Conservation (phyloP, 2,888 invertebrate genomes). For the Eledona agricola region DNA sequence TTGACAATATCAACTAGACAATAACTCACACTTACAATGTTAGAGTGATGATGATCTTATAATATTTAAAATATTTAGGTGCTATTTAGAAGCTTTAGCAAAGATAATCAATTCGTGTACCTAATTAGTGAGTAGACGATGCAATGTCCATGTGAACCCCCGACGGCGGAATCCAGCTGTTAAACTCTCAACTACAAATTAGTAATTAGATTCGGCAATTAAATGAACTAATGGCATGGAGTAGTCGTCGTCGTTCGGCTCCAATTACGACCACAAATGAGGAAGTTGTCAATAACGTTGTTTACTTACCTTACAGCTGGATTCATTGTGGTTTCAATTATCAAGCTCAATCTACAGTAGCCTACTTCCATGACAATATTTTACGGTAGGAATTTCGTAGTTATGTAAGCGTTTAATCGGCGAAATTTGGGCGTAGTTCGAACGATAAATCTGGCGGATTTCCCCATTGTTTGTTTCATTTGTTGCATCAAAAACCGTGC, state of each 20-base stretch:
- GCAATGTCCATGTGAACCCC: conserved; percentile 48
- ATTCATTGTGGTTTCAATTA: conserved; percentile 17
- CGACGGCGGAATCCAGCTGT: conserved; percentile 7
- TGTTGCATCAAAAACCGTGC: no score
- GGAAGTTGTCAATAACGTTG: conserved; percentile 23
- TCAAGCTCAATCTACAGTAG: conserved; percentile 42
- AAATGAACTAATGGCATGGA: conserved; percentile 20
- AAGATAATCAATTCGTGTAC: conserved; percentile 55
- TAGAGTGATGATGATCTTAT: conserved; percentile 43
- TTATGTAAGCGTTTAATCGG: conserved; percentile 14
- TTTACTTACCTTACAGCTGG: conserved; percentile 22
- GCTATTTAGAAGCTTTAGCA: conserved; percentile 58
- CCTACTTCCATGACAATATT: conserved; percentile 36
- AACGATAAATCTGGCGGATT: conserved; percentile 3
- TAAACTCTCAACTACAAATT: conserved; percentile 4
- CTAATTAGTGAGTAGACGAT: conserved; percentile 46
- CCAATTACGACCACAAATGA: conserved; percentile 20
- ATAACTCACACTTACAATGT: conserved; percentile 36
- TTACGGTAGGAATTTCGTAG: conserved; percentile 24
- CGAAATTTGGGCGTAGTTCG: conserved; percentile 14
- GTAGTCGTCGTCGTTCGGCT: conserved; percentile 11
- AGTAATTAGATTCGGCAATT: conserved; percentile 17
- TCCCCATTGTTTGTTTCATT: conserved; percentile 17
- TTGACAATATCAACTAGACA: conserved; percentile 46
- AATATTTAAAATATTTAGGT: conserved; percentile 48